Evolutionary conservation across 2,113 vertebrate species (phyloP), one percentile per base, ranked within the genome.

Genomic region (Vicugna pacos): DNA sequence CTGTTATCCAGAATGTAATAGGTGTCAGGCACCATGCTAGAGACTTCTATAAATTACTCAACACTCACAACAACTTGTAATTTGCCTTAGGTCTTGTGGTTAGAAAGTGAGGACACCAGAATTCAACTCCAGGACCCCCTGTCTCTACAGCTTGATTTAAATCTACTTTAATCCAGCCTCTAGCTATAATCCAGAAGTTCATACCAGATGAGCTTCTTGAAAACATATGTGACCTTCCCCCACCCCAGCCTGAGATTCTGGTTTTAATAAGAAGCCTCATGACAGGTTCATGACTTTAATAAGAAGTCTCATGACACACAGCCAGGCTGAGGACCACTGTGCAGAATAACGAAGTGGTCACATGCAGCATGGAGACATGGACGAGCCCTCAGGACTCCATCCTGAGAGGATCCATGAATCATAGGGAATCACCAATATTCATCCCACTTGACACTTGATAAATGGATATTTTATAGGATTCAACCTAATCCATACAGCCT

Each of bases 321-420:
- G 28, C 15, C 50, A 54, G 22, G 28, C 54, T 58, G 58, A 46
- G 38, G 65, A 54, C 15, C 1, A 3, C 20, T 28, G 46, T 26
- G 32, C 13, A 58, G 48, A 89, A 56, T 11, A 75, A 75, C 8
- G 64, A 88, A 22, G 28, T 1, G 12, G 16, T 56, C 20, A 52
- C 10, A 48, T 3, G 56, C 19, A 73, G 26, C 22, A 3, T 5
- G 15, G 38, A 73, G 46, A 64, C 17, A 1, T 0, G 0, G 8
- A n/a, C 20, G 50, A 46, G 60, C 65, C 46, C 26, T 81, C 24
- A 9, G 1, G 3, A 42, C 50, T 35, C 17, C 48, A 30, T 67
- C 26, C 46, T 32, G 8, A 30, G 30, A 84, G 46, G 35, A 24
- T 20, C 52, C 62, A 42, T 42, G 35, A 92, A n/a, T 8, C 3